Evolutionary conservation across 2,797 vertebrate genomes (phyloP).

Genomic region (Remorina albescens): DNA sequence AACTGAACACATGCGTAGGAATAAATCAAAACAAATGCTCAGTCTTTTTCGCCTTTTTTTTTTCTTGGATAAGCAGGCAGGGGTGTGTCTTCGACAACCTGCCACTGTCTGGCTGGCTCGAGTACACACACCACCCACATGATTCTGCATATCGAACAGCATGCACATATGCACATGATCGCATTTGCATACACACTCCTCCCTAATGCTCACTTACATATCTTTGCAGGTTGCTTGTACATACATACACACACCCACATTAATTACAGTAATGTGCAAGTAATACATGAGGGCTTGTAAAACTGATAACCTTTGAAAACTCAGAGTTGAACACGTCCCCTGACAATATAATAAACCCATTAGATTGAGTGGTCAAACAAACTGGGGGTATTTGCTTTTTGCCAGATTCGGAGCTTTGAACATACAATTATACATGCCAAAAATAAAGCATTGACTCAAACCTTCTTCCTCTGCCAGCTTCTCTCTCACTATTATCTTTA

Average conservation of each 20-base stretch:
- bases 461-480: neutral
- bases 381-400: neutral
- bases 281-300: neutral
- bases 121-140: conserved; percentile 44
- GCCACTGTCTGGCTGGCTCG: conserved; percentile 48
- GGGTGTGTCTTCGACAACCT: conserved; percentile 70
- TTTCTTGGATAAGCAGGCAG: conserved; percentile 45
- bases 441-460: neutral
- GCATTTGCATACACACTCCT: conserved; percentile 6
- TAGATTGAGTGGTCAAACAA: neutral
- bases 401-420: neutral
- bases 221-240: neutral
- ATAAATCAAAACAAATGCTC: conserved; percentile 35
- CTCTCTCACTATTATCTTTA: neutral
- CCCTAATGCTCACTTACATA: neutral
- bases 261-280: neutral
- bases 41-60: neutral
- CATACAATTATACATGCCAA: neutral
- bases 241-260: neutral
- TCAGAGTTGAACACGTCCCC: neutral
- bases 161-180: conserved; percentile 14
- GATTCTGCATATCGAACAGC: conserved; percentile 53
- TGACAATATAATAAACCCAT: neutral
- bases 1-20: conserved; percentile 29
- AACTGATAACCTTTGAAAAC: neutral